phyloP scores from a whole-genome alignment of 2,797 vertebrate species.

The Jordanella pulchra region DNA sequence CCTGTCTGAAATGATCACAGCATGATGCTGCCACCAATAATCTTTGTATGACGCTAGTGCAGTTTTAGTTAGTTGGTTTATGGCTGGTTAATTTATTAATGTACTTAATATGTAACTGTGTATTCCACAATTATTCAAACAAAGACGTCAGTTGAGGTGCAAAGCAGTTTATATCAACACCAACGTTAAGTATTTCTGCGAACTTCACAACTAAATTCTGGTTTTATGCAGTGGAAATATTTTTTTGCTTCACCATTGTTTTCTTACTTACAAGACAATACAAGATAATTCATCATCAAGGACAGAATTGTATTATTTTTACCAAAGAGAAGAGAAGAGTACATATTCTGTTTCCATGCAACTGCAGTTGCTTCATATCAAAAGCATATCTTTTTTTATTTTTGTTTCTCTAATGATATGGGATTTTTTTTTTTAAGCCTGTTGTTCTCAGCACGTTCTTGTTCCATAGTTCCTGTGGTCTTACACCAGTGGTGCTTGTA shows the following conservation, averaged over 20 bases:
- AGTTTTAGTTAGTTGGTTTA: neutral
- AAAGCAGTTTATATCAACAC: neutral
- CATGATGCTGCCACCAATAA: neutral
- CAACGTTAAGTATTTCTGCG: neutral
- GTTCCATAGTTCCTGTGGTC: slow-evolving; percentile 41
- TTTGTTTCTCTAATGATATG: slow-evolving; percentile 24
- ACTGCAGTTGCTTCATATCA: neutral
- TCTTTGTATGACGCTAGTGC: neutral
- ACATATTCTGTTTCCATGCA: neutral
- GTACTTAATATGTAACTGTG: neutral
- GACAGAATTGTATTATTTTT: neutral
- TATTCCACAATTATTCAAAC: neutral
- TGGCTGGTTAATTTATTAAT: neutral
- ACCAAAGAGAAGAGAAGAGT: neutral
- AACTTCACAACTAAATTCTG: neutral
- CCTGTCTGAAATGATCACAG: neutral
- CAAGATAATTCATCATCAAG: neutral
- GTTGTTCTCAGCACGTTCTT: slow-evolving; percentile 42
- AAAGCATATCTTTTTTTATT: neutral
- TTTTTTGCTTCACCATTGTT: neutral
- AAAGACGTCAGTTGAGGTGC: neutral
- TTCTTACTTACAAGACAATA: no score
- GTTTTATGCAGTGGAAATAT: neutral
- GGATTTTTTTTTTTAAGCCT: slow-evolving; percentile 23
- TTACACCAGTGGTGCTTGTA: slow-evolving; percentile 63